Evolutionary conservation across 2,113 vertebrate species (phyloP).

Genomic region (Epinephelus cyanopodus): DNA sequence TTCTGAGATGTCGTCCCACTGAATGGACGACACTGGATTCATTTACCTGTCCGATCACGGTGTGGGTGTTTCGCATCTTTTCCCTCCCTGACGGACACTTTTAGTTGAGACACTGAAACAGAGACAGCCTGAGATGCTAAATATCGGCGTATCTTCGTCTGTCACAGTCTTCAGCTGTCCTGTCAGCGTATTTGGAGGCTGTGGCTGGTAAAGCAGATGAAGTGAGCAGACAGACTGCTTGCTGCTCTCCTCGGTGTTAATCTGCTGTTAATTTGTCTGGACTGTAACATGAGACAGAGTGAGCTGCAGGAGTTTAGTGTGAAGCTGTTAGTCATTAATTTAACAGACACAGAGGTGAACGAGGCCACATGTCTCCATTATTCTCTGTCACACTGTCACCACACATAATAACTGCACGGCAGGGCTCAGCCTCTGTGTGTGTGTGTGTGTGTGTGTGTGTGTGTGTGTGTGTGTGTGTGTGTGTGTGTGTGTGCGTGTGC

Average conservation of each 20-base stretch:
- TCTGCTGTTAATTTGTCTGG: conserved; percentile 68
- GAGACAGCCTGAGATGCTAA: background rate
- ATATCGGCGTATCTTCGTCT: fast-evolving
- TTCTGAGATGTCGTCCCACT: too few relatives aligned
- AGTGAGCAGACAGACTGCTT: conserved; percentile 35
- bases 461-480: background rate
- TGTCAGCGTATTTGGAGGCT: background rate
- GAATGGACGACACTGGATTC: too few relatives aligned
- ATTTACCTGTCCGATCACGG: too few relatives aligned
- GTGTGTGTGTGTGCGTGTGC: background rate
- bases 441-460: background rate
- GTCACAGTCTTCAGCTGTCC: background rate
- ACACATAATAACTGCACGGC: conserved; percentile 61
- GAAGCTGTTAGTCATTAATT: conserved; percentile 74
- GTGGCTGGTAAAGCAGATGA: conserved; percentile 16
- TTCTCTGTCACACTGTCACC: conserved; percentile 71
- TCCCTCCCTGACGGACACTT: background rate
- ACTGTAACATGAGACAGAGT: conserved; percentile 49
- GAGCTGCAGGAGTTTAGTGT: conserved; percentile 64
- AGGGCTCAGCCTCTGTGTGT: background rate
- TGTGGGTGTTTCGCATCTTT: background rate
- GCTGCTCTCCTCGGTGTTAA: conserved; percentile 46
- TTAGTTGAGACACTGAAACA: background rate
- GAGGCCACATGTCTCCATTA: conserved; percentile 74
- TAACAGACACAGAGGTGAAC: conserved; percentile 69